phyloP scores from a whole-genome alignment of 1,140 invertebrate species.

The Drosophila parvula region DNA sequence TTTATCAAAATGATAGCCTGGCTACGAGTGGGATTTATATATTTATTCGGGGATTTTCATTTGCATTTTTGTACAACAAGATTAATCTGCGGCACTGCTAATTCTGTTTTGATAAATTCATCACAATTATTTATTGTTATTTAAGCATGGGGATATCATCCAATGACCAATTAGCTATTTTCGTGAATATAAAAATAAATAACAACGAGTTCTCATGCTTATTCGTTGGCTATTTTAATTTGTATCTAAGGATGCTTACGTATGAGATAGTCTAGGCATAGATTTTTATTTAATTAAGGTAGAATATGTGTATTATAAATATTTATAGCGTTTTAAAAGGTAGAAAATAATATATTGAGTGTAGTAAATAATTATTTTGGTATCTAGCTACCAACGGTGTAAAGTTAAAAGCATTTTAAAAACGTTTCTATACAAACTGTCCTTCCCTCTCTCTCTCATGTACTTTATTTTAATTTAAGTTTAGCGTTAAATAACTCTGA shows the following conservation, averaged over 20 bases:
- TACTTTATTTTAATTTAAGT: too few relatives aligned
- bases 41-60: constrained; percentile 13
- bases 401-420: too few relatives aligned
- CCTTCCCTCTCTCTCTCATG: too few relatives aligned
- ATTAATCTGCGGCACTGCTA: constrained; percentile 16
- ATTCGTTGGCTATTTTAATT: constrained; percentile 48
- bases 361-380: too few relatives aligned
- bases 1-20: constrained; percentile 52
- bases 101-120: constrained; percentile 19
- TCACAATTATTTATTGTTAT: constrained; percentile 10
- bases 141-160: not conserved
- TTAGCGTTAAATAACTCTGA: too few relatives aligned
- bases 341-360: too few relatives aligned
- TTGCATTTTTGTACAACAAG: constrained; percentile 11
- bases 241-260: constrained; percentile 1
- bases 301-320: too few relatives aligned
- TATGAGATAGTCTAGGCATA: not conserved
- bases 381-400: too few relatives aligned
- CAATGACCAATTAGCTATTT: not conserved
- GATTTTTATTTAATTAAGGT: too few relatives aligned
- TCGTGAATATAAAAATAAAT: constrained; percentile 43
- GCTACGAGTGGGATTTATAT: not conserved
- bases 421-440: too few relatives aligned
- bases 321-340: too few relatives aligned
- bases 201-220: constrained; percentile 17